Conservation (phyloP, 2,888 invertebrate genomes). For the Archaeoteleia sp. region DNA sequence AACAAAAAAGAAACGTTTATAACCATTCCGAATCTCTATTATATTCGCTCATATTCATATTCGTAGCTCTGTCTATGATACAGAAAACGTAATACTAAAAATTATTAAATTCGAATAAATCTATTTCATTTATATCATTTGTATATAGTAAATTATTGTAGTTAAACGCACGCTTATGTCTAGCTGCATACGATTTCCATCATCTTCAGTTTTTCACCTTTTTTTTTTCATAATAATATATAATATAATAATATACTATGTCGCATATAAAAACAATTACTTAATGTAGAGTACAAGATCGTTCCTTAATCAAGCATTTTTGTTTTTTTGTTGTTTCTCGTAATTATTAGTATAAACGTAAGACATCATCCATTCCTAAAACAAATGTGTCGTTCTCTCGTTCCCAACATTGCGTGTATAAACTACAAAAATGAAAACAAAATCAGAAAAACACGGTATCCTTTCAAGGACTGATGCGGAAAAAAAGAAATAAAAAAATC, state of each 20-base stretch:
- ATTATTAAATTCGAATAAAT: conserved; percentile 63
- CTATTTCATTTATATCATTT: conserved; percentile 59
- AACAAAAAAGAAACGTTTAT: conserved; percentile 45
- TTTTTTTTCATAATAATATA: conserved; percentile 63
- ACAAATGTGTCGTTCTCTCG: conserved; percentile 54
- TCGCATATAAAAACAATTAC: conserved; percentile 74
- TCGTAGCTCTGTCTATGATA: conserved; percentile 65
- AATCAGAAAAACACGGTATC: conserved; percentile 11
- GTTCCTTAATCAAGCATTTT: conserved; percentile 65
- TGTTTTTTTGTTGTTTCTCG: conserved; percentile 54
- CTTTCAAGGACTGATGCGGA: too few species aligned
- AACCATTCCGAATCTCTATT: conserved; percentile 63
- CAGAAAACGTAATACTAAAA: conserved; percentile 70
- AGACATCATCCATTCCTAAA: conserved; percentile 57
- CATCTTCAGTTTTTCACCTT: conserved; percentile 40
- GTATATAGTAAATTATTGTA: conserved; percentile 65
- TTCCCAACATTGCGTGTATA: conserved; percentile 49
- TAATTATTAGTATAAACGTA: conserved; percentile 64
- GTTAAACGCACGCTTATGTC: conserved; percentile 68
- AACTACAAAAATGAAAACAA: conserved; percentile 28
- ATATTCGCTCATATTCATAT: conserved; percentile 63
- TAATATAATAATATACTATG: conserved; percentile 72
- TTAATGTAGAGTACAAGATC: conserved; percentile 72
- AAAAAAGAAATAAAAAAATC: too few species aligned
- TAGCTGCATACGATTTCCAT: conserved; percentile 65